These are phyloP conservation scores for Cylas formicarius DNA, from an alignment of 1,140 invertebrate genomes.

Conservation along the genomic window DNA sequence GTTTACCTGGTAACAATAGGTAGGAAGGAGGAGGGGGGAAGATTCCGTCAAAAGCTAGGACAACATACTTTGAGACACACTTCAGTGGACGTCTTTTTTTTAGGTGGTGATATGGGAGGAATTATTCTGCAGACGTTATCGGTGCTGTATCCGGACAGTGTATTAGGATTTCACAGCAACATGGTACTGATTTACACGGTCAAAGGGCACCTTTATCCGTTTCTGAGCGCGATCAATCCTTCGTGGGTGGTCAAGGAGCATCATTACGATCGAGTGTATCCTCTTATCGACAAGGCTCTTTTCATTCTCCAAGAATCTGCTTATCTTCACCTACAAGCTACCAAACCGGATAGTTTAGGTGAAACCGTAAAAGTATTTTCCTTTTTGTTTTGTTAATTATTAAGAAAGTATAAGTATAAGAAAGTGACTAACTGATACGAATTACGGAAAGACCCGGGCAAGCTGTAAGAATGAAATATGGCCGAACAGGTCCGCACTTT, in stretches of 20 bases:
- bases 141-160: slow-evolving; percentile 60
- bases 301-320: slow-evolving; percentile 60
- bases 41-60: no score
- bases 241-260: slow-evolving; percentile 50
- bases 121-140: slow-evolving; percentile 54
- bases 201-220: slow-evolving; percentile 42
- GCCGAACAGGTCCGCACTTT: no score
- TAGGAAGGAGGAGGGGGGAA: no score
- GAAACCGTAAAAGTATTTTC: no score
- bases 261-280: slow-evolving; percentile 54
- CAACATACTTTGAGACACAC: no score
- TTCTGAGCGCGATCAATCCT: slow-evolving; percentile 50
- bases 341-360: slow-evolving; percentile 87
- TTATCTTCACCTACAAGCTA: slow-evolving; percentile 77
- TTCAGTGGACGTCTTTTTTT: no score
- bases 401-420: no score
- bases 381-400: no score
- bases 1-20: no score
- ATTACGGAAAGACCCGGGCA: no score
- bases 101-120: slow-evolving; percentile 80
- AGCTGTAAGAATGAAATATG: no score
- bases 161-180: slow-evolving; percentile 62
- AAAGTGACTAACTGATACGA: no score
- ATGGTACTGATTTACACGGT: slow-evolving; percentile 46
- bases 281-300: slow-evolving; percentile 46